Percentiles rank a stretch among this genome's conserved stretches.
Conservation (phyloP, 2,888 invertebrate species). For the Lochmaea crataegi region DNA sequence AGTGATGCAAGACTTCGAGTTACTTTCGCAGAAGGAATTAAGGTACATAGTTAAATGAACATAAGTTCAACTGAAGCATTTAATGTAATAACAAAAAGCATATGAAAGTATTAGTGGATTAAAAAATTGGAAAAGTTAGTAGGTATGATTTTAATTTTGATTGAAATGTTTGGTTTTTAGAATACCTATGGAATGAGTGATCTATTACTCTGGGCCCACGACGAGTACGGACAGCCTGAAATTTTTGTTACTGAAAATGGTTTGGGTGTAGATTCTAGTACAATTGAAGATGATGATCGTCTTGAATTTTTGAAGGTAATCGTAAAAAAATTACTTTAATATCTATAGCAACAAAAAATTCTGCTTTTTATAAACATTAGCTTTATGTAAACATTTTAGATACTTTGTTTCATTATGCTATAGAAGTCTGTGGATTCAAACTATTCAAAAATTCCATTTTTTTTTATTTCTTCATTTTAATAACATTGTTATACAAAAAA, state of each 20-base stretch:
- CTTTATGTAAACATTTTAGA: too few species aligned
- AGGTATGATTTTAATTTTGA: not conserved
- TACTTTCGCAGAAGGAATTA: not conserved
- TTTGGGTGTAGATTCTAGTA: conserved; percentile 58
- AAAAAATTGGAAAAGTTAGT: too few species aligned
- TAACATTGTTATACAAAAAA: too few species aligned
- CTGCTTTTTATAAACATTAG: too few species aligned
- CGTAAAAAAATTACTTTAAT: too few species aligned
- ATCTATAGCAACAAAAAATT: too few species aligned
- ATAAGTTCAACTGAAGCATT: too few species aligned
- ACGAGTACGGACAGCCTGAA: conserved; percentile 64
- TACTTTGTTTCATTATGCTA: too few species aligned
- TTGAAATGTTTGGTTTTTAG: conserved; percentile 11
- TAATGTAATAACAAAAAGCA: too few species aligned
- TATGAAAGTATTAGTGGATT: too few species aligned
- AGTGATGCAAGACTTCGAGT: conserved; percentile 1
- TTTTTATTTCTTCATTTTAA: too few species aligned
- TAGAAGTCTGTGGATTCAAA: not conserved
- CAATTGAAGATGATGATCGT: conserved; percentile 64
- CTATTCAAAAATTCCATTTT: too few species aligned
- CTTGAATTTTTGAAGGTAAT: conserved; percentile 60
- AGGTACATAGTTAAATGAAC: not conserved
- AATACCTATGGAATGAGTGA: conserved; percentile 71
- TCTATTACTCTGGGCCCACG: conserved; percentile 66
- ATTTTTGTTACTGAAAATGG: conserved; percentile 73